These are phyloP conservation scores for Adelges cooleyi DNA, from an alignment of 1,140 invertebrate genomes.

Conservation along the genomic window DNA sequence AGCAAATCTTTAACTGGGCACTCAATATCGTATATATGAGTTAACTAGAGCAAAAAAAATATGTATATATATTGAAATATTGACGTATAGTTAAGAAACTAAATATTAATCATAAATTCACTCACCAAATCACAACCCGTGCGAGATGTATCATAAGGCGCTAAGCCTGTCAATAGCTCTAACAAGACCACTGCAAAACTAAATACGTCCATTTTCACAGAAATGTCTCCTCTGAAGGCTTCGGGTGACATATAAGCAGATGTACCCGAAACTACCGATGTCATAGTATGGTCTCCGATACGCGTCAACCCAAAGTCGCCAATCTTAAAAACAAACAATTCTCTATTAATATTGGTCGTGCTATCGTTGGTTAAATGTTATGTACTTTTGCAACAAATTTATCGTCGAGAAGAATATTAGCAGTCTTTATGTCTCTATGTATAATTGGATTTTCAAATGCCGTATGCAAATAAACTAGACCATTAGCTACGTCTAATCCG, in stretches of 20 bases:
- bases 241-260: slow-evolving; percentile 65
- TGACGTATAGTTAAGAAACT: background rate
- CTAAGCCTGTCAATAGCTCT: slow-evolving; percentile 54
- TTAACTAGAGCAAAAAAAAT: slow-evolving; percentile 34
- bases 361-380: background rate
- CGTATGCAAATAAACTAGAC: slow-evolving; percentile 52
- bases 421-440: slow-evolving; percentile 64
- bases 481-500: slow-evolving; percentile 48
- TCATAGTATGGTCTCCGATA: slow-evolving; percentile 39
- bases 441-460: slow-evolving; percentile 45
- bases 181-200: slow-evolving; percentile 66
- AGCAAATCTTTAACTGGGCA: slow-evolving; percentile 33
- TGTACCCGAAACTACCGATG: slow-evolving; percentile 51
- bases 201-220: slow-evolving; percentile 60
- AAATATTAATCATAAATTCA: slow-evolving; percentile 19
- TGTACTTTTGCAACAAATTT: slow-evolving; percentile 51
- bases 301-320: slow-evolving; percentile 62
- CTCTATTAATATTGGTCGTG: background rate
- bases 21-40: slow-evolving; percentile 35
- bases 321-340: slow-evolving; percentile 41
- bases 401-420: slow-evolving; percentile 57
- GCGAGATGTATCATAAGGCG: slow-evolving; percentile 45
- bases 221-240: slow-evolving; percentile 55
- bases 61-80: too few relatives aligned
- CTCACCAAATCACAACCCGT: slow-evolving; percentile 44